A percentile compares a stretch with the other conserved stretches of the same genome.
Conservation (phyloP, 2,113 vertebrate species). For the Saimiri boliviensis region DNA sequence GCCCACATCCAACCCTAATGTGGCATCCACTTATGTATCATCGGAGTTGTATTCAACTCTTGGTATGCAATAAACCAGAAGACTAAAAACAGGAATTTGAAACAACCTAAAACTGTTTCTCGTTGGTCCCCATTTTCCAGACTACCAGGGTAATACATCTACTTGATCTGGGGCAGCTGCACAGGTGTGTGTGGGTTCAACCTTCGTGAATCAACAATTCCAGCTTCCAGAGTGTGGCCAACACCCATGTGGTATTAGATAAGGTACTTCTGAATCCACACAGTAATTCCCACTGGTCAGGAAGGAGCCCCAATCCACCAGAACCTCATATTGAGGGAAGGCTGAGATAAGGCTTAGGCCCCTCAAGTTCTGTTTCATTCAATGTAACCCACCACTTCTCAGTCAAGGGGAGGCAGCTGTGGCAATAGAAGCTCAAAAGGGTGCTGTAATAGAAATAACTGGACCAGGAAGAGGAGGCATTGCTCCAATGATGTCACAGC, state of each 20-base stretch:
- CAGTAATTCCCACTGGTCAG: slow-evolving; percentile 75
- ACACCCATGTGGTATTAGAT: slow-evolving; percentile 74
- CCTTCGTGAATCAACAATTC: slow-evolving; percentile 76
- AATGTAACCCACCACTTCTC: slow-evolving; percentile 77
- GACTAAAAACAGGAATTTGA: slow-evolving; percentile 87
- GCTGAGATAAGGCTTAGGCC: slow-evolving; percentile 89
- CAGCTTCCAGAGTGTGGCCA: slow-evolving; percentile 69
- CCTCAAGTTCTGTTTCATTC: slow-evolving; percentile 84
- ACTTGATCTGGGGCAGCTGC: slow-evolving; percentile 82
- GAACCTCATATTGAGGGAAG: slow-evolving; percentile 84
- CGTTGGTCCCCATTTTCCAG: slow-evolving; percentile 89
- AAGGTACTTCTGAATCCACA: slow-evolving; percentile 79
- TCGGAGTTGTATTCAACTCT: slow-evolving; percentile 83
- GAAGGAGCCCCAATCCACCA: slow-evolving; percentile 85
- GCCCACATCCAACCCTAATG: slow-evolving; percentile 69
- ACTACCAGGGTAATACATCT: slow-evolving; percentile 86
- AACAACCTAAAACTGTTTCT: slow-evolving; percentile 89
- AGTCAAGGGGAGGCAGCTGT: slow-evolving; percentile 88
- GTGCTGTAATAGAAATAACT: slow-evolving; percentile 94
- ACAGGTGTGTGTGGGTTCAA: slow-evolving; percentile 47
- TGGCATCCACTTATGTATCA: slow-evolving; percentile 74
- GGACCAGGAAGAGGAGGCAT: slow-evolving; percentile 91
- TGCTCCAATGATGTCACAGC: slow-evolving; percentile 91
- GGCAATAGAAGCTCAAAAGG: slow-evolving; percentile 92
- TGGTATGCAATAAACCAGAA: slow-evolving; percentile 84